Base-by-base conservation (phyloP, 2,797 vertebrate species). In the Thalassophryne amazonica region DNA sequence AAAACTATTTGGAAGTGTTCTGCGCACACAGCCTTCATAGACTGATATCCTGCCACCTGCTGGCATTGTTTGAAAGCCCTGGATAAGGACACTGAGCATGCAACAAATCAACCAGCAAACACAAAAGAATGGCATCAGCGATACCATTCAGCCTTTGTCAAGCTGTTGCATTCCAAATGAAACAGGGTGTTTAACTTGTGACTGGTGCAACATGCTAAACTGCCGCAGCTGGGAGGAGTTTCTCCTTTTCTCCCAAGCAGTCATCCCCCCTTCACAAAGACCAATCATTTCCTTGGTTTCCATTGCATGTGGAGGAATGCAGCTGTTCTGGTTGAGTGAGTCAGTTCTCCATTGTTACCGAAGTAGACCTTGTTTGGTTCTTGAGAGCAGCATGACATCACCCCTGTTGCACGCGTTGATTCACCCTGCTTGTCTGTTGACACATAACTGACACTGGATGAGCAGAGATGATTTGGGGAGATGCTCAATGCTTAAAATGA, bases 131-230 rank as follows among this genome's bases (percentile, higher is more conserved):
- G 80, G n/a, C 37, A 22, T 60, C 65, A 58, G 36, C 10, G 19
- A 64, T 71, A 42, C 49, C 62, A 71, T 81, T 74, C 69, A 70
- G 68, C 49, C 28, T 53, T 39, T 49, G 54, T 20, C 10, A 12
- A 45, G 40, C 38, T 29, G 15, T 43, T 3, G 20, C 72, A 69
- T 83, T 84, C 73, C 78, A 56, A 55, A 82, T 76, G 30, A 69
- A 83, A 78, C 73, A 56, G 73, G 52, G 75, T 73, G 80, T 81
- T 78, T 76, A 69, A 81, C 75, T 78, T 78, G 79, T 84, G 82
- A 85, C 81, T 70, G 51, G 61, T 76, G 73, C 52, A 69, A 80
- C 71, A 74, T 77, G 80, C 60, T 80, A 74, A 79, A 78, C 78
- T 55, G 30, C 73, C 43, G 49, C 67, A 71, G 64, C 43, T 31